Base-by-base conservation (phyloP, 2,113 vertebrate genomes). In the Colius striatus region DNA sequence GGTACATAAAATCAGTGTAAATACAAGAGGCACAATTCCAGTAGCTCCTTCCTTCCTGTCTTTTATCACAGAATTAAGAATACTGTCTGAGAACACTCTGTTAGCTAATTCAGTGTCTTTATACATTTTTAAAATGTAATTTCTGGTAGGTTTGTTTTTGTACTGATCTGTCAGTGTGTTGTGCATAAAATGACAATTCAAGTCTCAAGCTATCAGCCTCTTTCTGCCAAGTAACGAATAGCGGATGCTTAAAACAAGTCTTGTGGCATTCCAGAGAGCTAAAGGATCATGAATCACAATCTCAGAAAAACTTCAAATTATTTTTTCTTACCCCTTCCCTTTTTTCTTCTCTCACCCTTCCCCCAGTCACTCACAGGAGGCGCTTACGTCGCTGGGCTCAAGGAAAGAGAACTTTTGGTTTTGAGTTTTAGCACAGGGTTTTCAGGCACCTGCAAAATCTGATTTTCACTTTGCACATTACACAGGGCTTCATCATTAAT, bases 101-200 rank as follows among this genome's bases (percentile, higher is more conserved):
- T 48, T 53, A 57, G 67, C 54, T 91, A 95, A 92, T 71, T 71
- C 1, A 1, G 43, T 84, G 55, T 38, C 82, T 89, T 94, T 83
- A 67, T 92, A 80, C 38, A 83, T 77, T 95, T 92, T 94, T 81
- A 70, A 72, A 84, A 91, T 34, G 68, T n/a, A 89, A 91, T 94
- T 92, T 89, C 57, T 82, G 36, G 75, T 88, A 90, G 55, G 72
- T 92, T 95, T 97, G 91, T 93, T 90, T 87, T 87, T 96, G 57
- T 41, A 90, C 41, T 43, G 70, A 84, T 92, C 45, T 92, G 90
- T 87, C 94, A 89, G 36, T n/a, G 19, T 91, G 72, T 81, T 85
- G 93, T 74, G 53, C 34, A 82, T 36, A 92, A 90, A 90, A 92
- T 71, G 87, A 90, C 89, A 96, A 95, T 81, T 70, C 90, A 74